Evolutionary conservation across 2,797 vertebrate genomes (phyloP).

Genomic region (Furcifer pardalis): DNA sequence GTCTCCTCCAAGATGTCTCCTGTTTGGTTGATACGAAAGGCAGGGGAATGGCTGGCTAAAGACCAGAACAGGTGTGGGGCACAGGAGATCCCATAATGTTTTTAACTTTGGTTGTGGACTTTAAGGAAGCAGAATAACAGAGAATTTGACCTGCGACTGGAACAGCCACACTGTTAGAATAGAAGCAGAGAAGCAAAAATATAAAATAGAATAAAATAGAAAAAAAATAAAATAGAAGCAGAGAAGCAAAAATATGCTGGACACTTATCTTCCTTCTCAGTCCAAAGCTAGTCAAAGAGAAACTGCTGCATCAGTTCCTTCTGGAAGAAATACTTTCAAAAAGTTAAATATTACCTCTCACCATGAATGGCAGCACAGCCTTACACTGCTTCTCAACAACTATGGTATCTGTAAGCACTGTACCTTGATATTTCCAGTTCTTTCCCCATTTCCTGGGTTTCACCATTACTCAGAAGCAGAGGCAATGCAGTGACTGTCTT

Average conservation of each 20-base stretch:
- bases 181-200: slow-evolving; percentile 36
- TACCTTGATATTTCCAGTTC: slow-evolving; percentile 37
- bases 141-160: neutral
- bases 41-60: neutral
- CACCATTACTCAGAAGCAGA: slow-evolving; percentile 27
- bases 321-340: slow-evolving; percentile 37
- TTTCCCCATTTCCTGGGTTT: slow-evolving; percentile 38
- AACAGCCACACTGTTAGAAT: neutral
- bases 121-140: neutral
- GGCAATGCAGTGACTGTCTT: slow-evolving; percentile 19
- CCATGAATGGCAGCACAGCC: slow-evolving; percentile 20
- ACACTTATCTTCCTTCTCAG: slow-evolving; percentile 29
- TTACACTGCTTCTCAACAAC: slow-evolving; percentile 22
- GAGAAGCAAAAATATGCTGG: slow-evolving; percentile 35
- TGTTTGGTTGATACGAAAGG: too few relatives aligned
- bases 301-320: slow-evolving; percentile 43
- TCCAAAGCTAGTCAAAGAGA: slow-evolving; percentile 37
- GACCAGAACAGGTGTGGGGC: neutral
- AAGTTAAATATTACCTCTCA: slow-evolving; percentile 50
- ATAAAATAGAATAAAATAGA: too few relatives aligned
- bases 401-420: slow-evolving; percentile 23
- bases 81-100: neutral
- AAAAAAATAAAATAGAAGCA: too few relatives aligned
- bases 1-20: too few relatives aligned
- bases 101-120: neutral